Evolutionary conservation across 2,113 vertebrate genomes (phyloP).

Genomic region (Orientallactaga bullata): DNA sequence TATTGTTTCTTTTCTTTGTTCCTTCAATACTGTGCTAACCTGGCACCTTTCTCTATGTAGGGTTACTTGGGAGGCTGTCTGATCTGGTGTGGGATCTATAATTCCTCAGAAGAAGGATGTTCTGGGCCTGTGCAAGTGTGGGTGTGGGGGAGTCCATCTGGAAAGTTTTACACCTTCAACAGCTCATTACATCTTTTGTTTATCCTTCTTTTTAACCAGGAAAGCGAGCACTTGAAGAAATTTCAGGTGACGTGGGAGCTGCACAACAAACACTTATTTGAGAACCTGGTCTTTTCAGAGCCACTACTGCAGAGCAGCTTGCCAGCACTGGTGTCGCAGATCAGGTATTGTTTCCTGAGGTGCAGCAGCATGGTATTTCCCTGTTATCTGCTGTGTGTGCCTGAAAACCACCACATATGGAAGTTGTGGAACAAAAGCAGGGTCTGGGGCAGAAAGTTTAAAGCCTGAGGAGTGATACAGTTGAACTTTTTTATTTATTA

Average conservation of each 20-base stretch:
- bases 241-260: constrained; percentile 99
- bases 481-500: not conserved
- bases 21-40: fast-evolving
- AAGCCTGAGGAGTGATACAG: not conserved
- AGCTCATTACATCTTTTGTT: not conserved
- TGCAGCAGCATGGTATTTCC: not conserved
- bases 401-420: not conserved
- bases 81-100: fast-evolving
- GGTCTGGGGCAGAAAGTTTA: not conserved
- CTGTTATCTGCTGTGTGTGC: not conserved
- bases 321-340: constrained; percentile 94
- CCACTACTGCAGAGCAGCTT: constrained; percentile 95
- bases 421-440: not conserved
- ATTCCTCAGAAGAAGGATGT: fast-evolving
- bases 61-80: not conserved
- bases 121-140: not conserved
- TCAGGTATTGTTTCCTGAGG: constrained; percentile 88
- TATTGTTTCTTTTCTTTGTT: not conserved
- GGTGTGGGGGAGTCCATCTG: not conserved
- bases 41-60: not conserved
- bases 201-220: constrained; percentile 84
- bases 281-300: constrained; percentile 98
- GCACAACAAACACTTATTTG: constrained; percentile 99
- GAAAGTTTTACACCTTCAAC: not conserved
- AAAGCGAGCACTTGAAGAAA: constrained; percentile 97